A percentile compares a stretch with the other conserved stretches of the same genome.
These are phyloP conservation scores for Thereva unica DNA, from an alignment of 2,888 invertebrate genomes.

Conservation along the genomic window DNA sequence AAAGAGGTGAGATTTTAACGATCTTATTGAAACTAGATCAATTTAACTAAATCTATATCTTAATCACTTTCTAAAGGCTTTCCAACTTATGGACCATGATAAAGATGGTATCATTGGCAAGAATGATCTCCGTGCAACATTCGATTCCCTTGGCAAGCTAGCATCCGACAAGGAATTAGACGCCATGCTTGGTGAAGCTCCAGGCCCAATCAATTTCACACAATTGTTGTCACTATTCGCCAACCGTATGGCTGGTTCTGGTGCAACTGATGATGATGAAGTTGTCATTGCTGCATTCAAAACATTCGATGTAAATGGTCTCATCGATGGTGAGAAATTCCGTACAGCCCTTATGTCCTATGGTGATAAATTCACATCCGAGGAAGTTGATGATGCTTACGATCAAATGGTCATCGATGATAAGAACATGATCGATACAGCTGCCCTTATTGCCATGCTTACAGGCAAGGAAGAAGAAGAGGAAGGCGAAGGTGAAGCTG, in stretches of 20 bases:
- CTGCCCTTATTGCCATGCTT: conserved; percentile 83
- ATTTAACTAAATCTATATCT: conserved; percentile 11
- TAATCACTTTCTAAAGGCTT: conserved; percentile 66
- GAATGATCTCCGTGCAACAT: conserved; percentile 87
- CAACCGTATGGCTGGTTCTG: conserved; percentile 87
- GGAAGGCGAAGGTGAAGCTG: conserved; percentile 61
- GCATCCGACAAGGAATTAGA: conserved; percentile 90
- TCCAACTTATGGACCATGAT: conserved; percentile 95
- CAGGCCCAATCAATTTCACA: conserved; percentile 94
- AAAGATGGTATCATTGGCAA: conserved; percentile 90
- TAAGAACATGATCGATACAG: conserved; percentile 87
- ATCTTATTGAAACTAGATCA: conserved; percentile 5
- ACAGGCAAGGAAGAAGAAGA: conserved; percentile 85
- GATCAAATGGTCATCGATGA: conserved; percentile 93
- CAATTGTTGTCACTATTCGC: conserved; percentile 91
- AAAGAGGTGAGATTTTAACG: conserved; percentile 72
- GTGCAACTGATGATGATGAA: conserved; percentile 87
- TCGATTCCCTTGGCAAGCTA: conserved; percentile 89
- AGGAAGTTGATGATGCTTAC: conserved; percentile 89
- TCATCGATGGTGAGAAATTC: conserved; percentile 86
- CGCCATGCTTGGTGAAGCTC: conserved; percentile 83
- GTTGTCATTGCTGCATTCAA: conserved; percentile 91
- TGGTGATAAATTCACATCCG: conserved; percentile 88
- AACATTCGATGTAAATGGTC: conserved; percentile 86
- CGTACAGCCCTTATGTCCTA: conserved; percentile 90